phyloP scores from a whole-genome alignment of 1,140 invertebrate species.

The Panagrolaimus sp. region DNA sequence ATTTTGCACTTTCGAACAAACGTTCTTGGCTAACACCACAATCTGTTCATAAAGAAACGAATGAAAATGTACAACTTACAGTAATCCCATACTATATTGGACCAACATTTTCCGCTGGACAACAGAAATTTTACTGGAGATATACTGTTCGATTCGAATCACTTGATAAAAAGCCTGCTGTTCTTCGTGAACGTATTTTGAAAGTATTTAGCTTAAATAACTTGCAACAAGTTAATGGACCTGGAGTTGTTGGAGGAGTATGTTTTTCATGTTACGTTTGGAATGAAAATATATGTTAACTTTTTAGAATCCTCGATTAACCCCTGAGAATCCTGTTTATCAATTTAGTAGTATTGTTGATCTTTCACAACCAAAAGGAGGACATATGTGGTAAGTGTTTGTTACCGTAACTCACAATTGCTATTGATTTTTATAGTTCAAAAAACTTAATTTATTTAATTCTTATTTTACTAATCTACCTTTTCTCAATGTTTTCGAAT shows the following conservation, averaged over 20 bases:
- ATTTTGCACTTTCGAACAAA: slow-evolving; percentile 26
- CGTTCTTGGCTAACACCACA: slow-evolving; percentile 42
- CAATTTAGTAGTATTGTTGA: slow-evolving; percentile 44
- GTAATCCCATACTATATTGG: slow-evolving; percentile 48
- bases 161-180: slow-evolving; percentile 27
- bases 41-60: slow-evolving; percentile 35
- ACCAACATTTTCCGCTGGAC: slow-evolving; percentile 30
- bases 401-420: neutral
- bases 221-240: slow-evolving; percentile 40
- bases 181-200: slow-evolving; percentile 36
- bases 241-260: slow-evolving; percentile 33
- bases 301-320: slow-evolving; percentile 37
- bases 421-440: too few relatives aligned
- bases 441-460: too few relatives aligned
- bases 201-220: slow-evolving; percentile 49
- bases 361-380: slow-evolving; percentile 42
- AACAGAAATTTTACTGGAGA: slow-evolving; percentile 42
- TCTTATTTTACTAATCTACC: too few relatives aligned
- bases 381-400: slow-evolving; percentile 44
- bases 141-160: slow-evolving; percentile 46
- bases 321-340: slow-evolving; percentile 32
- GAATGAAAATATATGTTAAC: neutral
- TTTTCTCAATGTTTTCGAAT: neutral
- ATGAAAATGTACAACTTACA: slow-evolving; percentile 38
- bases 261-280: slow-evolving; percentile 11